Percentiles rank a stretch among this genome's conserved stretches.
phyloP scores from a whole-genome alignment of 2,888 invertebrate genomes.

The Anarsia innoxiella region DNA sequence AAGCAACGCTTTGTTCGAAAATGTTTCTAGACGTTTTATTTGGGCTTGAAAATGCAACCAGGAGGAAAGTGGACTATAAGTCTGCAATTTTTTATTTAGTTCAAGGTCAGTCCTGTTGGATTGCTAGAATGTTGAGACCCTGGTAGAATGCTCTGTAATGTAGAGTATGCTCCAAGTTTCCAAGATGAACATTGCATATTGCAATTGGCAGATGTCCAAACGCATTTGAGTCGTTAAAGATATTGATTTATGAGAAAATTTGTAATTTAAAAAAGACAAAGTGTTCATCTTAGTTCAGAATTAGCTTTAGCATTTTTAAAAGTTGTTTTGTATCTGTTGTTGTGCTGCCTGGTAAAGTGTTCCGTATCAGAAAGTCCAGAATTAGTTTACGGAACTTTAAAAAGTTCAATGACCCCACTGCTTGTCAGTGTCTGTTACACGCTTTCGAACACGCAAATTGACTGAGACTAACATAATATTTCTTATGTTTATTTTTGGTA shows the following conservation, averaged over 20 bases:
- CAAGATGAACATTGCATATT: conserved; percentile 12
- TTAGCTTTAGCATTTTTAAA: conserved; percentile 1
- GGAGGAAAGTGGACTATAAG: conserved; percentile 25
- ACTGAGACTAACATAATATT: conserved; percentile 30
- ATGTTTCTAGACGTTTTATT: conserved; percentile 50
- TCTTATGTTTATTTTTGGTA: conserved; percentile 5
- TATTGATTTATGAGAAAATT: no score
- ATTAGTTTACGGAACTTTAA: conserved; percentile 2
- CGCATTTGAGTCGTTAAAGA: background rate
- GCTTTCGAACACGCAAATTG: conserved; percentile 32
- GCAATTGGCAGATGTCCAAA: conserved; percentile 5
- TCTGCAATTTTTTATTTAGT: conserved; percentile 22
- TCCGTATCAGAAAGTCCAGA: conserved; percentile 9
- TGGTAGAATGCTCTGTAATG: conserved; percentile 17
- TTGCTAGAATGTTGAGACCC: conserved; percentile 21
- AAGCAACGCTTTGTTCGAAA: conserved; percentile 43
- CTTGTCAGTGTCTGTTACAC: conserved; percentile 37
- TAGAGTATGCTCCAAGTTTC: no score
- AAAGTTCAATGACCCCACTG: conserved; percentile 12
- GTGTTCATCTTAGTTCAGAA: conserved; percentile 11
- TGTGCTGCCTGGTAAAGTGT: conserved; percentile 16
- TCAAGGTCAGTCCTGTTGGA: conserved; percentile 35
- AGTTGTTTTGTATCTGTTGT: conserved; percentile 8
- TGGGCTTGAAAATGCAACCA: conserved; percentile 35
- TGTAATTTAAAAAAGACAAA: no score